These are phyloP conservation scores for Chrysomallon squamiferum DNA, from an alignment of 1,140 invertebrate species.

Conservation along the genomic window DNA sequence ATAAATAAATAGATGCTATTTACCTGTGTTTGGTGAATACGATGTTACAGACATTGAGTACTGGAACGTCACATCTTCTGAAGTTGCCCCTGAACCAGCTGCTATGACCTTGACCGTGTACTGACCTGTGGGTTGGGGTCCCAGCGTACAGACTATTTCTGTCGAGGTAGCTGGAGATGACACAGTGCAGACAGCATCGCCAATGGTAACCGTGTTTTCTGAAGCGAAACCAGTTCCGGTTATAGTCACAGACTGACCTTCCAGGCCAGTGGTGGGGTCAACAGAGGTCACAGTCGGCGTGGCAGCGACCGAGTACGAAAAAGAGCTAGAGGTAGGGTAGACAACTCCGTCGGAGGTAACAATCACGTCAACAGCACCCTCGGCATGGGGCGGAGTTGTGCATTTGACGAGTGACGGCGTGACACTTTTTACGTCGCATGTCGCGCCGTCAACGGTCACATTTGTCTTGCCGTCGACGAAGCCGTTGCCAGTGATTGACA, in stretches of 20 bases:
- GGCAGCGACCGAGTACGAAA: slow-evolving; percentile 13
- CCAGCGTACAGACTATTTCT: slow-evolving; percentile 31
- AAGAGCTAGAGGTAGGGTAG: slow-evolving; percentile 14
- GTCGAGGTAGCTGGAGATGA: slow-evolving; percentile 13
- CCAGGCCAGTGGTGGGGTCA: slow-evolving; percentile 13
- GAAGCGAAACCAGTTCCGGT: slow-evolving; percentile 28
- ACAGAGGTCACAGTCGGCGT: slow-evolving; percentile 35
- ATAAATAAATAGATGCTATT: no score
- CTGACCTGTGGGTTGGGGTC: slow-evolving; percentile 27
- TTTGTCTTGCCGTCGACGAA: slow-evolving; percentile 21
- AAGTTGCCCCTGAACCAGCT: slow-evolving; percentile 23
- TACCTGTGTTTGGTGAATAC: slow-evolving; percentile 33
- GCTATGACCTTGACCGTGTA: slow-evolving; percentile 33
- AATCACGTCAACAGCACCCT: slow-evolving; percentile 13
- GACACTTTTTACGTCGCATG: slow-evolving; percentile 7
- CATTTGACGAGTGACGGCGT: slow-evolving; percentile 23
- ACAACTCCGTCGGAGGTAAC: slow-evolving; percentile 28
- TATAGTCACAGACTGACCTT: slow-evolving; percentile 23
- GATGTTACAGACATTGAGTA: no score
- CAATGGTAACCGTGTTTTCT: slow-evolving; percentile 31
- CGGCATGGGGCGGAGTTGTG: slow-evolving; percentile 23
- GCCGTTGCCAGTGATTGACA: slow-evolving; percentile 32
- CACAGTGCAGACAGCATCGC: slow-evolving; percentile 24
- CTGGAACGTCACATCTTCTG: slow-evolving; percentile 2
- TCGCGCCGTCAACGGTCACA: slow-evolving; percentile 28